A percentile compares a stretch with the other conserved stretches of the same genome.
phyloP scores from a whole-genome alignment of 2,888 invertebrate genomes.

The Agrochola lota region DNA sequence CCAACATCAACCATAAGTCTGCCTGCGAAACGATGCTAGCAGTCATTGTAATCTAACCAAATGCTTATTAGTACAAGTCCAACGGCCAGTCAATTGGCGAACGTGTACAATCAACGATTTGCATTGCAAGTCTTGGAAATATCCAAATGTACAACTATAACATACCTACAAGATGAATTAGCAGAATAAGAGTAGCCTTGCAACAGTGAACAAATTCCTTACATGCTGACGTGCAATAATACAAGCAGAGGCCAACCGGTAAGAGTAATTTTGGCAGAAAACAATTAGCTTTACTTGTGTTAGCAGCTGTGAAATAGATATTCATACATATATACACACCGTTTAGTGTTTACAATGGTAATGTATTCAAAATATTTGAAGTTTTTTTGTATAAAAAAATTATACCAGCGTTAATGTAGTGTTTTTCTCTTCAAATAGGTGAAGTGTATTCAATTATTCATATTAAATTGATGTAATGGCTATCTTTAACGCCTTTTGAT shows the following conservation, averaged over 20 bases:
- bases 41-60: slow-evolving; percentile 24
- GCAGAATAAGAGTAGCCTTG: slow-evolving; percentile 56
- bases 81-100: slow-evolving; percentile 6
- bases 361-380: slow-evolving; percentile 46
- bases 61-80: slow-evolving; percentile 24
- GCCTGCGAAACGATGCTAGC: slow-evolving; percentile 27
- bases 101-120: slow-evolving; percentile 28
- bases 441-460: slow-evolving; percentile 26
- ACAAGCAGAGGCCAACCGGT: slow-evolving; percentile 46
- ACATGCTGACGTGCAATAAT: slow-evolving; percentile 41
- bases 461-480: slow-evolving; percentile 4
- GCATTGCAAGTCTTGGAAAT: slow-evolving; percentile 46
- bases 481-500: neutral
- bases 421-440: slow-evolving; percentile 29
- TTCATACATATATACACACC: slow-evolving; percentile 41
- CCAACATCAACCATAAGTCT: neutral
- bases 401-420: slow-evolving; percentile 13
- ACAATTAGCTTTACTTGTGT: slow-evolving; percentile 46
- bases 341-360: slow-evolving; percentile 57
- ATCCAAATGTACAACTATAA: slow-evolving; percentile 36
- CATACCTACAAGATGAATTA: slow-evolving; percentile 52
- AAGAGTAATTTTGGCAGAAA: slow-evolving; percentile 55
- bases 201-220: slow-evolving; percentile 60
- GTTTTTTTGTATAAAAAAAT: slow-evolving; percentile 27
- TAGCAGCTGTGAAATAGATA: slow-evolving; percentile 51